Base-by-base conservation (phyloP, 1,140 invertebrate genomes). In the Zaprionus davidi region DNA sequence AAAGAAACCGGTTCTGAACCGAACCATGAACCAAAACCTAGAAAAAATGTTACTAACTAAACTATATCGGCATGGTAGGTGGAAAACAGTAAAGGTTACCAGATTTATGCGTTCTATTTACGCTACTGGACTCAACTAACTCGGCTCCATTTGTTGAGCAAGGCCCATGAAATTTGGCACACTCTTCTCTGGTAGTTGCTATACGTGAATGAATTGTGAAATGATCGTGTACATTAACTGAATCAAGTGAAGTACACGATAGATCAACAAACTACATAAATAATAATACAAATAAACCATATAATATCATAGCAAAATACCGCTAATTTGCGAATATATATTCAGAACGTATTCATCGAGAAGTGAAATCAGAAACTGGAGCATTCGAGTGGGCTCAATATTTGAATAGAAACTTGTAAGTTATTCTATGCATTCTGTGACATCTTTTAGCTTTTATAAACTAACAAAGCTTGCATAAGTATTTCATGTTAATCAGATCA, bases 21-120 rank as follows among this genome's bases (percentile, higher is more conserved):
- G 66, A 74, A 70, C 71, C 71, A 70, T 74, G 31, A 74, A 70
- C 66, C 71, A 46, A 56, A 64, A 62, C 49, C 36, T 22, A 67
- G 60, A 69, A 56, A 46, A 59, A 46, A 46, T 17, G 41, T 44
- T 57, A 69, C 17, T 36, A 36, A 31, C 15, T 20, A 6, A 17
- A 26, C 26, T 31, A 56, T 13, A n/a, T 31, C 15, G 22, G 1
- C 7, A 64, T 15, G 28, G 59, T 17, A 49, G 11, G 11, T 20
- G 59, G 2, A 44, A 60, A 28, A 64, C 20, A 24, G 31, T 20
- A 44, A 41, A 56, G 22, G 31, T 28, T 34, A 34, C 1, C 11
- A 11, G n/a, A 41, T 15, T 59, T 6, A 58, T 15, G 31, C 20
- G 57, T 59, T 59, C 17, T 59, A 58, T 38, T 34, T 38, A 22